A percentile compares a stretch with the other conserved stretches of the same genome.
Evolutionary conservation across 2,888 invertebrate genomes (phyloP).

Genomic region (Protonemura montana): DNA sequence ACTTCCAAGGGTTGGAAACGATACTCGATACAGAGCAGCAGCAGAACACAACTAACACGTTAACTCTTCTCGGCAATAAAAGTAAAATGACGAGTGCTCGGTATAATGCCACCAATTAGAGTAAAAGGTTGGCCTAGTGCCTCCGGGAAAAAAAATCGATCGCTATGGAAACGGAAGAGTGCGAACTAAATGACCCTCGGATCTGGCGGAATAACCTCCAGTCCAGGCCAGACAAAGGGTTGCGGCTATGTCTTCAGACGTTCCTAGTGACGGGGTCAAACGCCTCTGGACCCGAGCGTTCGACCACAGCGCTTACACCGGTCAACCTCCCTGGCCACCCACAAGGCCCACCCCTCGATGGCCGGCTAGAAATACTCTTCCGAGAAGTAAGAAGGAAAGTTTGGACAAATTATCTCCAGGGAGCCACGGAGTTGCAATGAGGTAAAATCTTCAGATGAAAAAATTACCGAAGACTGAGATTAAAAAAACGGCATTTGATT

Average conservation of each 20-base stretch:
- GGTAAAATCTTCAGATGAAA: no score
- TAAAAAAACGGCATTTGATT: no score
- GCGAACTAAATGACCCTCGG: background rate
- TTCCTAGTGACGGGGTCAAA: no score
- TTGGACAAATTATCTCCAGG: no score
- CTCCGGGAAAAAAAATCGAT: background rate
- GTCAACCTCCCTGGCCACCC: background rate
- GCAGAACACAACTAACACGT: background rate
- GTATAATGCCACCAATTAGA: background rate
- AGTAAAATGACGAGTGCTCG: background rate
- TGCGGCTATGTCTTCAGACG: no score
- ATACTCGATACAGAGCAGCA: background rate
- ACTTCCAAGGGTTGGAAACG: background rate
- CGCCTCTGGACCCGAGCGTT: no score
- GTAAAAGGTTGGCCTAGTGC: background rate
- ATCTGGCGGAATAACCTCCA: background rate
- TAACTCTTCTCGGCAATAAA: background rate
- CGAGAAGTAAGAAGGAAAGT: no score
- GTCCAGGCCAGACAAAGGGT: background rate
- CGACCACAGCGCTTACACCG: background rate
- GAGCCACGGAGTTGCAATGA: no score
- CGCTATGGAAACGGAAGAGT: background rate
- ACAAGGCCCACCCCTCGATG: background rate
- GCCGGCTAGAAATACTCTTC: background rate
- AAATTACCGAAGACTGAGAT: no score